A percentile compares a stretch with the other conserved stretches of the same genome.
Evolutionary conservation across 2,797 vertebrate species (phyloP).

Genomic region (Karalla daura): DNA sequence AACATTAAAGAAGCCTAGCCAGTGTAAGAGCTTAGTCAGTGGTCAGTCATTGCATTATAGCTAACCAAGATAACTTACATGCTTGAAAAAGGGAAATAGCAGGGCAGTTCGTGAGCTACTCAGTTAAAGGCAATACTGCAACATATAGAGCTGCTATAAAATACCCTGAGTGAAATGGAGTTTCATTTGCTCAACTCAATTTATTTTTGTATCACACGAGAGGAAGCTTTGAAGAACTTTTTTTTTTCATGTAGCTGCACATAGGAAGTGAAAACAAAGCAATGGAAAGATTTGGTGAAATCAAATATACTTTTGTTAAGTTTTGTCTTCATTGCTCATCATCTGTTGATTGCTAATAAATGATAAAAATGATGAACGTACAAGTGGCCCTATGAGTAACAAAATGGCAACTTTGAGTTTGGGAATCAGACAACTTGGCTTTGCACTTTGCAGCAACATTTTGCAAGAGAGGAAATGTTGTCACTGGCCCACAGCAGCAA

Average conservation of each 20-base stretch:
- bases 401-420: slow-evolving; percentile 3
- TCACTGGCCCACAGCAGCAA: slow-evolving; percentile 11
- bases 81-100: background rate
- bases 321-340: no score
- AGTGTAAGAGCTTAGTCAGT: background rate
- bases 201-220: slow-evolving; percentile 22
- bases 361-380: background rate
- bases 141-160: background rate
- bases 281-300: slow-evolving; percentile 16
- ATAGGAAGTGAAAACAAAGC: slow-evolving; percentile 68
- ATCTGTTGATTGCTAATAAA: no score
- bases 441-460: slow-evolving; percentile 1
- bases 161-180: background rate
- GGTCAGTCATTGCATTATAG: background rate
- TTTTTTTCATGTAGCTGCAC: slow-evolving; percentile 38
- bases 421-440: background rate
- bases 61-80: background rate
- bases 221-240: slow-evolving; percentile 45
- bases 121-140: background rate
- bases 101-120: background rate
- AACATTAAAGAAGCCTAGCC: no score
- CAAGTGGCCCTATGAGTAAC: background rate
- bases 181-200: background rate
- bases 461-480: slow-evolving; percentile 47
- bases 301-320: background rate